Evolutionary conservation across 2,888 invertebrate species (phyloP).

Genomic region (Phasia obesa): DNA sequence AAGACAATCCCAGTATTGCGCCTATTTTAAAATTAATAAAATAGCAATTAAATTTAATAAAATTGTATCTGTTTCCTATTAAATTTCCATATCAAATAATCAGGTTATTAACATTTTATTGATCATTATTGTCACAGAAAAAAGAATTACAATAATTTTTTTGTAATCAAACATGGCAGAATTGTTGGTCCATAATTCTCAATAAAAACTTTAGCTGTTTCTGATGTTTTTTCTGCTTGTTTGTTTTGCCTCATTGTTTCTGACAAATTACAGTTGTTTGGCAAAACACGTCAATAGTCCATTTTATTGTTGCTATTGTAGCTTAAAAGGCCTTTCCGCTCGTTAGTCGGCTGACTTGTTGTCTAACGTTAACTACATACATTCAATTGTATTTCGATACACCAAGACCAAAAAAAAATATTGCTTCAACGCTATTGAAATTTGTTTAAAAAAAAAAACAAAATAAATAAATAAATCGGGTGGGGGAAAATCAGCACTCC

Average conservation of each 20-base stretch:
- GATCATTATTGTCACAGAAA: slow-evolving; percentile 35
- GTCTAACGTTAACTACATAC: slow-evolving; percentile 53
- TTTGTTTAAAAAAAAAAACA: background rate
- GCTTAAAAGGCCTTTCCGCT: slow-evolving; percentile 38
- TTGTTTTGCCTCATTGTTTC: background rate
- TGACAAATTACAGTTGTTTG: slow-evolving; percentile 68
- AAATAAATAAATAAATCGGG: background rate
- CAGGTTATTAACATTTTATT: slow-evolving; percentile 48
- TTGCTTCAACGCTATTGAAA: background rate
- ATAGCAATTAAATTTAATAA: slow-evolving; percentile 31
- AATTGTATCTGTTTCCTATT: slow-evolving; percentile 1
- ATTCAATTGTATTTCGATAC: slow-evolving; percentile 42
- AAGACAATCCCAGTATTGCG: background rate
- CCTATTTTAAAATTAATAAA: slow-evolving; percentile 6
- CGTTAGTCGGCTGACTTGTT: slow-evolving; percentile 36
- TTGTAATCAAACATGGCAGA: slow-evolving; percentile 41
- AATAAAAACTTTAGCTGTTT: slow-evolving; percentile 11
- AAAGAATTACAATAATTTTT: slow-evolving; percentile 45
- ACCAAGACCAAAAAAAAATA: slow-evolving; percentile 14
- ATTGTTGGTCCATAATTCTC: slow-evolving; percentile 25
- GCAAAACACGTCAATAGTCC: slow-evolving; percentile 59
- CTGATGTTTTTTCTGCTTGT: background rate
- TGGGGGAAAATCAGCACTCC: background rate
- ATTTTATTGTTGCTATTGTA: slow-evolving; percentile 27
- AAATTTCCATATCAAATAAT: slow-evolving; percentile 47